Evolutionary conservation across 2,113 vertebrate species (phyloP), one percentile per base, ranked within the genome.

Genomic region (Pampusana beccarii): DNA sequence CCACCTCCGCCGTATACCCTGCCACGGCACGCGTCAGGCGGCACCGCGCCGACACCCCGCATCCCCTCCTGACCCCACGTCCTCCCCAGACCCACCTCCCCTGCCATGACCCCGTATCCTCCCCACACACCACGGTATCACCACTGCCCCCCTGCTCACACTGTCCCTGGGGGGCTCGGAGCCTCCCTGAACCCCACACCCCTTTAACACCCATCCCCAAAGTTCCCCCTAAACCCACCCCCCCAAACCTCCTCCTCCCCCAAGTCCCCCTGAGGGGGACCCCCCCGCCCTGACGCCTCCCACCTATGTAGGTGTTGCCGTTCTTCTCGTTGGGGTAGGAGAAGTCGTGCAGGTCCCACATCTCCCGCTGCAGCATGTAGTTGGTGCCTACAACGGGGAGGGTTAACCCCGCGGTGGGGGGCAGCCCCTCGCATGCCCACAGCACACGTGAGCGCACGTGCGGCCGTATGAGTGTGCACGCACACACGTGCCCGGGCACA

Each of bases 1-100:
- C 98, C 80, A 99, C 97, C 42, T 98, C 95, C 23, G 98, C 97
- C 0, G 99, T 97, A 91, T 99, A 99, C 62, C 99, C 99, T 99
- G 97, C 21, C 21, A 25, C 12, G 23, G 23, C 50, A 24, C 50
- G 10, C 24, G 50, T 25, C 21, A 51, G 50, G 11, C 50, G 23
- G 50, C 11, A 51, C 50, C 50, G 19, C 50, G 20, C 50, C 12
- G 10, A 23, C 9, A 50, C 48, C 48, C 48, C 48, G 23, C 25
- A 38, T 16, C 60, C 23, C 60, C 57, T 34, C 34, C 60, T 23
- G 19, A 12, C 20, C 54, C n/a, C 18, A 46, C 12, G 17, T 36
- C 34, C 34, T 24, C 57, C 34, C 24, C 60, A 23, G 9, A 13
- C 20, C 54, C 36, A 48, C 23, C 9, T 48, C 48, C 46, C 60